Evolutionary conservation across 2,888 invertebrate genomes (phyloP).

Genomic region (Nomada fucata): DNA sequence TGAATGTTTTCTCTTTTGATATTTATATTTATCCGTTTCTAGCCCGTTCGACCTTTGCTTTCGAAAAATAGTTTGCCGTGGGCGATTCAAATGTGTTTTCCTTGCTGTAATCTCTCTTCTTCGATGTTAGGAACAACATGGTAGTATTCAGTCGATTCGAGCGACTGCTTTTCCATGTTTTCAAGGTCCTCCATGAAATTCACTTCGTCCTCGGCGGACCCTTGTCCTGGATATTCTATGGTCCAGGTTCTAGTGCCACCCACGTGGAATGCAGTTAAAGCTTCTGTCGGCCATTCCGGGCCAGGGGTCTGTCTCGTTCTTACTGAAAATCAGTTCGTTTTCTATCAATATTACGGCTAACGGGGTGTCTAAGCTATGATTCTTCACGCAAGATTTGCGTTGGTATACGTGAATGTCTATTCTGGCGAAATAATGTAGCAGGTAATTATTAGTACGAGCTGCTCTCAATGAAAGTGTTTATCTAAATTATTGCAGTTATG

Average conservation of each 20-base stretch:
- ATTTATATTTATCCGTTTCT: not conserved
- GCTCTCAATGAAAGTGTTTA: no score
- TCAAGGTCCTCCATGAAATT: not conserved
- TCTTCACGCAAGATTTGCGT: no score
- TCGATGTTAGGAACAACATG: slow-evolving; percentile 34
- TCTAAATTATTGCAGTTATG: no score
- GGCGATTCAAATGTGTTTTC: not conserved
- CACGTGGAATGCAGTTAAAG: slow-evolving; percentile 65
- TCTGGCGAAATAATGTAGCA: no score
- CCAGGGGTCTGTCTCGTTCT: slow-evolving; percentile 48
- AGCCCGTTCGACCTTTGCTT: not conserved
- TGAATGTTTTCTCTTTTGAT: no score
- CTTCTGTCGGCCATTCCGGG: slow-evolving; percentile 74
- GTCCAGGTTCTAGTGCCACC: slow-evolving; percentile 74
- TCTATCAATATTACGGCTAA: not conserved
- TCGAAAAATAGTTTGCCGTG: not conserved
- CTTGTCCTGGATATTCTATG: slow-evolving; percentile 51
- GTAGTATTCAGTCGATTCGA: slow-evolving; percentile 47
- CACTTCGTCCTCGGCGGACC: slow-evolving; percentile 15
- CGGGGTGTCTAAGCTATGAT: no score
- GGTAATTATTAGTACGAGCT: no score
- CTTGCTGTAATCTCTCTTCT: not conserved
- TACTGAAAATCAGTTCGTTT: not conserved
- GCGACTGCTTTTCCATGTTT: not conserved
- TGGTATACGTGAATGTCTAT: no score